Evolutionary conservation across 2,888 invertebrate genomes (phyloP).

Genomic region (Spodoptera littoralis): DNA sequence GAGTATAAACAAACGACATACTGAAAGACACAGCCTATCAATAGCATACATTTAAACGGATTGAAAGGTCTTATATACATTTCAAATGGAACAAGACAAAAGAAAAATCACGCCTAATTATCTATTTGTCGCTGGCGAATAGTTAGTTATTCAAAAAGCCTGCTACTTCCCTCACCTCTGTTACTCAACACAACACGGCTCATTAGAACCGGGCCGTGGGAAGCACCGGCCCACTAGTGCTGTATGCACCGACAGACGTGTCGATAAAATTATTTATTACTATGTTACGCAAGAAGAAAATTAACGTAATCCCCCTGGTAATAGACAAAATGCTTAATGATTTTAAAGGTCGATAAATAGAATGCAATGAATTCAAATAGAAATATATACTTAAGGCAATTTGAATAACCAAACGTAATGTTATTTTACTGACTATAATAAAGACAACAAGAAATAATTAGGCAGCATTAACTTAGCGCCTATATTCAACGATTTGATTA

Average conservation of each 20-base stretch:
- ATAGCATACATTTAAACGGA: background rate
- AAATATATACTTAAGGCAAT: too few relatives aligned
- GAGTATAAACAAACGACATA: too few relatives aligned
- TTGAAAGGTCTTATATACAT: constrained; percentile 4
- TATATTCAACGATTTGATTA: too few relatives aligned
- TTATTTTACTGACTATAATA: too few relatives aligned
- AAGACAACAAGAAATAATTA: too few relatives aligned
- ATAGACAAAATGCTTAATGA: too few relatives aligned
- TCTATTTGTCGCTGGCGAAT: constrained; percentile 68
- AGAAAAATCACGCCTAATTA: constrained; percentile 69
- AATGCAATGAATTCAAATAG: too few relatives aligned
- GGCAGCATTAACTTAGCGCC: too few relatives aligned
- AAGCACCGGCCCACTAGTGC: constrained; percentile 75
- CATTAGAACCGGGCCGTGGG: constrained; percentile 87
- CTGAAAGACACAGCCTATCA: background rate
- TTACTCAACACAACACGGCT: constrained; percentile 85
- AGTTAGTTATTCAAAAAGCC: constrained; percentile 73
- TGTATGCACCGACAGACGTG: constrained; percentile 40
- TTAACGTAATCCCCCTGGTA: background rate
- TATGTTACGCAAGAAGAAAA: background rate
- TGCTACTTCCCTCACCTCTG: constrained; percentile 68
- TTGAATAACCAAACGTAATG: too few relatives aligned
- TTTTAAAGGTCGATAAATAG: too few relatives aligned
- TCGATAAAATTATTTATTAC: constrained; percentile 31
- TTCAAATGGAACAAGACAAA: constrained; percentile 47